Evolutionary conservation across 2,888 invertebrate species (phyloP).

Genomic region (Sarcophaga carnaria): DNA sequence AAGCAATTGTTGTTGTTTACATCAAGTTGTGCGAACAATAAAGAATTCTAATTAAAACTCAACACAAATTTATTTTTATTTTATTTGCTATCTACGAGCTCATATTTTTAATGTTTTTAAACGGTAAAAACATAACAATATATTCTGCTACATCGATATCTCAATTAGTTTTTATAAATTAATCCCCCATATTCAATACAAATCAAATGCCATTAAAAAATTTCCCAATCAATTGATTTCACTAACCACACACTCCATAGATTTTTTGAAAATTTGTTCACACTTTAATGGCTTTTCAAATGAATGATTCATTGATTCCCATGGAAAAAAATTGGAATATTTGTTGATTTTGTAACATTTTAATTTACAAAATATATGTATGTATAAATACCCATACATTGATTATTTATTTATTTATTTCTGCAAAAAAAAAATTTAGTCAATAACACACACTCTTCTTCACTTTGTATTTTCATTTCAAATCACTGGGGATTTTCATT

Average conservation of each 20-base stretch:
- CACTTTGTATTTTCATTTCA: neutral
- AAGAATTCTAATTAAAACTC: too few relatives aligned
- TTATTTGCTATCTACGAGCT: too few relatives aligned
- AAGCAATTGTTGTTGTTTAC: too few relatives aligned
- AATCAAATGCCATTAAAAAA: too few relatives aligned
- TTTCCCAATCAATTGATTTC: too few relatives aligned
- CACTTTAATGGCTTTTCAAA: constrained; percentile 1
- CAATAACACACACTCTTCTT: constrained; percentile 3
- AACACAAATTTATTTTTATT: too few relatives aligned
- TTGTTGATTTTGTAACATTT: constrained; percentile 2
- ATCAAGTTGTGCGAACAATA: too few relatives aligned
- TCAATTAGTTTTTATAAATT: too few relatives aligned
- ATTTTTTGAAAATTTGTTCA: neutral
- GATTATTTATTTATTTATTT: constrained; percentile 28
- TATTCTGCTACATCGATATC: too few relatives aligned
- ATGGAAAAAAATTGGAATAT: neutral
- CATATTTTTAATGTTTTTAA: too few relatives aligned
- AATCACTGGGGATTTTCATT: neutral
- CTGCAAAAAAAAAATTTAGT: neutral
- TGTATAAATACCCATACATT: neutral
- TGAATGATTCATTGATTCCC: neutral
- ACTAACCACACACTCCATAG: neutral
- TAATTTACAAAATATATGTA: neutral
- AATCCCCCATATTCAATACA: too few relatives aligned
- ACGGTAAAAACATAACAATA: too few relatives aligned